phyloP scores from a whole-genome alignment of 2,113 vertebrate genomes.

The Mastomys coucha region DNA sequence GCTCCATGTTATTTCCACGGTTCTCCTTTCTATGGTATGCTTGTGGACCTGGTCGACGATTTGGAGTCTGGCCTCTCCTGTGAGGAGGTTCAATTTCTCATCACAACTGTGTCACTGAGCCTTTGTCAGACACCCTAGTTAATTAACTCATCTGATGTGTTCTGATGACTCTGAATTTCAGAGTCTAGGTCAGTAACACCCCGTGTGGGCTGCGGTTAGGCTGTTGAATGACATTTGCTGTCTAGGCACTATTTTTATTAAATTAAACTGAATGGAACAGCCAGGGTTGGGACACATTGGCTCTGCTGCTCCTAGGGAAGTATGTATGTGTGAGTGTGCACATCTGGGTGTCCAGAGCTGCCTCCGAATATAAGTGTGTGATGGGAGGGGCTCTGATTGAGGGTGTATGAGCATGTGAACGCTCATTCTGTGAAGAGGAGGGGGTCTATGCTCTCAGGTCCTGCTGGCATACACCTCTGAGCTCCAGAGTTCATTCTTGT shows the following conservation, averaged over 20 bases:
- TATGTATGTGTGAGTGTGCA: background rate
- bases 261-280: slow-evolving; percentile 7
- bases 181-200: background rate
- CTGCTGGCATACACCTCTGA: background rate
- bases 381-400: accelerated
- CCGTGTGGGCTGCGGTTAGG: background rate
- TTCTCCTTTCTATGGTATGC: too few relatives aligned
- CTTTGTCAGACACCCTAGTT: background rate
- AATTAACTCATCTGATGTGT: background rate
- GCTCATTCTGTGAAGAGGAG: background rate
- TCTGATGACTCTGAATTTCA: slow-evolving; percentile 25
- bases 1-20: background rate
- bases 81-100: background rate
- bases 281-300: background rate
- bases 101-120: background rate
- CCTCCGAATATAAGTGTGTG: background rate
- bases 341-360: background rate
- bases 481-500: background rate
- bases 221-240: background rate
- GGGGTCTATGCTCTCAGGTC: background rate
- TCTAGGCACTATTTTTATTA: background rate
- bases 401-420: background rate
- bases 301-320: background rate
- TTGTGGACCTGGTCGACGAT: background rate
- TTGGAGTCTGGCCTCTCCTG: background rate